phyloP scores from a whole-genome alignment of 2,797 vertebrate species.

The Sebastes alutus region DNA sequence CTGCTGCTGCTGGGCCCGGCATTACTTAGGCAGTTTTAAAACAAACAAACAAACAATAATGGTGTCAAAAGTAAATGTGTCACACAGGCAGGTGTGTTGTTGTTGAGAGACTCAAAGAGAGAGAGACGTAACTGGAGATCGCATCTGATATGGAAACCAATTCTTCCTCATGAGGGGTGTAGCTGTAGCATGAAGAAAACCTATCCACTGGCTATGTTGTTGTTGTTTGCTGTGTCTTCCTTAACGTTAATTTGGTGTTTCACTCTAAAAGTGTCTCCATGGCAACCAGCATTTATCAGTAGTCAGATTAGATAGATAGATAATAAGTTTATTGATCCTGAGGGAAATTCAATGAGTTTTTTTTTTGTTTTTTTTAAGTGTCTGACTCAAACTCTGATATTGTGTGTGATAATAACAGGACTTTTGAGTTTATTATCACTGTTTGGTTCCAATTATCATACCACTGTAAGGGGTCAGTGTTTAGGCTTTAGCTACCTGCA shows the following conservation, averaged over 20 bases:
- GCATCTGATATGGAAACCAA: conserved; percentile 55
- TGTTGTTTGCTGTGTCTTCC: neutral
- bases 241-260: neutral
- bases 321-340: no score
- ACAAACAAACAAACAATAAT: neutral
- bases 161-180: conserved; percentile 34
- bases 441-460: neutral
- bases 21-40: neutral
- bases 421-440: neutral
- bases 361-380: accelerated
- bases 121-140: conserved; percentile 54
- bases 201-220: neutral
- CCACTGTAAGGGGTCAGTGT: neutral
- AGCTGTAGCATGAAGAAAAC: conserved; percentile 40
- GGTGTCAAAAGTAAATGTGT: conserved; percentile 27
- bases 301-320: no score
- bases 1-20: neutral
- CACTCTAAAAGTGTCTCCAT: conserved; percentile 5
- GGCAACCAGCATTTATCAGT: neutral
- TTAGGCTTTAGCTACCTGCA: neutral
- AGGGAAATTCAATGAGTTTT: no score
- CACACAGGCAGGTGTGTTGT: neutral
- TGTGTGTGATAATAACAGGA: neutral
- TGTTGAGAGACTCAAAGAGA: neutral
- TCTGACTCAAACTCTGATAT: neutral